phyloP scores from a whole-genome alignment of 2,797 vertebrate species.

The Gastrophryne carolinensis region DNA sequence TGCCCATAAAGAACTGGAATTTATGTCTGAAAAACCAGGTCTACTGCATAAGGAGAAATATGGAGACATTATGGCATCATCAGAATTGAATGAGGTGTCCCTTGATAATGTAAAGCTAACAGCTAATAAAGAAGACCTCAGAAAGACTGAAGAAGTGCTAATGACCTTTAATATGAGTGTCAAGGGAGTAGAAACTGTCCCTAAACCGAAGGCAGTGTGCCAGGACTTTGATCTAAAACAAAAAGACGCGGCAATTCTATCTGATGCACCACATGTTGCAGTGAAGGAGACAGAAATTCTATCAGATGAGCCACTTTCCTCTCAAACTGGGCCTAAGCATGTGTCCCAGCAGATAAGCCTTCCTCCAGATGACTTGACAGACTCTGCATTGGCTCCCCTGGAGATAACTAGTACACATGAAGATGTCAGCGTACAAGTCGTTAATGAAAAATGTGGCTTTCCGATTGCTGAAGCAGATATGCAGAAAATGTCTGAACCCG shows the following conservation, averaged over 20 bases:
- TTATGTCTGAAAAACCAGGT: not conserved
- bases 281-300: constrained; percentile 27
- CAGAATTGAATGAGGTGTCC: not conserved
- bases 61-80: not conserved
- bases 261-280: not conserved
- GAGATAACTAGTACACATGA: not conserved
- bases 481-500: not conserved
- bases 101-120: not conserved
- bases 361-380: constrained; percentile 12
- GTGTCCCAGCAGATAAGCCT: not conserved
- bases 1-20: not conserved
- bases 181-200: not conserved
- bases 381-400: not conserved
- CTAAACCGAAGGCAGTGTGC: not conserved
- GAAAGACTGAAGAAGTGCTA: not conserved
- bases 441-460: not conserved
- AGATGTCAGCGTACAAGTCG: not conserved
- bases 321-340: not conserved
- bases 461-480: not conserved
- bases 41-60: not conserved
- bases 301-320: constrained; percentile 22
- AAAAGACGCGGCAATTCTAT: constrained; percentile 10
- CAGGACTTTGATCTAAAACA: not conserved
- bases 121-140: not conserved
- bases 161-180: not conserved